phyloP scores from a whole-genome alignment of 2,888 invertebrate genomes.

The Margaritifera margaritifera region DNA sequence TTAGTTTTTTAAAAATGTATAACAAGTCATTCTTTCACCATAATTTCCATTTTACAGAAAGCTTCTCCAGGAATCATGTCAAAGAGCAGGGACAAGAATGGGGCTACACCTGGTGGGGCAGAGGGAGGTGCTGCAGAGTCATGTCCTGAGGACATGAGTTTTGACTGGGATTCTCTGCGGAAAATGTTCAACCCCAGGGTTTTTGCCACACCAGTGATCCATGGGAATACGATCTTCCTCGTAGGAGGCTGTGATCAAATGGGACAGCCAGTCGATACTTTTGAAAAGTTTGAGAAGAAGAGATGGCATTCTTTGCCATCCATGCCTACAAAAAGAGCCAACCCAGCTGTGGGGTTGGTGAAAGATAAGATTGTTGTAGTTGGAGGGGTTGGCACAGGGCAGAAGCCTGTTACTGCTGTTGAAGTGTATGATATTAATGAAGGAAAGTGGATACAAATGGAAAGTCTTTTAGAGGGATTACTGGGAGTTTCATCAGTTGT shows the following conservation, averaged over 20 bases:
- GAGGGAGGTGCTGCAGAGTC: too few species aligned
- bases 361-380: conserved; percentile 64
- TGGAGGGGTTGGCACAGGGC: conserved; percentile 64
- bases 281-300: conserved; percentile 62
- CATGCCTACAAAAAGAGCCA: conserved; percentile 69
- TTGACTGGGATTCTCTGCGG: conserved; percentile 42
- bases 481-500: conserved; percentile 66
- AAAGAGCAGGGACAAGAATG: too few species aligned
- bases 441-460: conserved; percentile 60
- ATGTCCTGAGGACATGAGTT: background rate
- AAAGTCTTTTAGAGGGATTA: conserved; percentile 54
- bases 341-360: conserved; percentile 52
- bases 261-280: conserved; percentile 65
- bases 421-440: conserved; percentile 63
- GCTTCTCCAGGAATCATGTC: too few species aligned
- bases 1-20: too few species aligned
- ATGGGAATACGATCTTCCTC: conserved; percentile 60
- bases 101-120: too few species aligned
- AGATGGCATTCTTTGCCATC: conserved; percentile 56
- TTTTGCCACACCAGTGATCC: conserved; percentile 60
- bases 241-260: conserved; percentile 70
- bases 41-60: too few species aligned
- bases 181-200: conserved; percentile 69
- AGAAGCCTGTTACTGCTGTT: conserved; percentile 65
- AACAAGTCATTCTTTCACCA: too few species aligned